phyloP scores from a whole-genome alignment of 2,888 invertebrate species.

The Drosophila buzzatii region DNA sequence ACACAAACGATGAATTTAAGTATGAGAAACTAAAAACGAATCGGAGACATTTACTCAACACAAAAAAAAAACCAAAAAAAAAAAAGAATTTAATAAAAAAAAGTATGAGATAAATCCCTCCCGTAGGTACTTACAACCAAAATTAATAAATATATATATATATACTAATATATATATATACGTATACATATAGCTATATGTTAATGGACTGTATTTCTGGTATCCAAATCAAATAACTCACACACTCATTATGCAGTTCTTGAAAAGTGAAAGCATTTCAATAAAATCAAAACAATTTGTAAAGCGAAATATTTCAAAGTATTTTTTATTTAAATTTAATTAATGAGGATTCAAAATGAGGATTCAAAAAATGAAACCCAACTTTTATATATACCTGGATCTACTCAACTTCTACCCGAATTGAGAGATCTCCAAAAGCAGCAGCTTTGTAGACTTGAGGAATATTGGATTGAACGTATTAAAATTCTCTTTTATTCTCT shows the following conservation, averaged over 20 bases:
- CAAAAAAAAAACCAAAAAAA: neutral
- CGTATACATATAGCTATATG: slow-evolving; percentile 17
- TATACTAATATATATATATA: slow-evolving; percentile 2
- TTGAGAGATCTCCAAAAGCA: no score
- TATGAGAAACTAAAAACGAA: slow-evolving; percentile 41
- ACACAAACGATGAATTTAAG: slow-evolving; percentile 43
- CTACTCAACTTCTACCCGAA: no score
- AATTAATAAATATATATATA: slow-evolving; percentile 29
- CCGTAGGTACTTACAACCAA: slow-evolving; percentile 61
- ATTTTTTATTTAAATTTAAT: neutral
- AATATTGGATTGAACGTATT: no score
- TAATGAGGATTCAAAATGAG: no score
- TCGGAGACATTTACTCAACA: slow-evolving; percentile 35
- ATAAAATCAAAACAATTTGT: slow-evolving; percentile 50
- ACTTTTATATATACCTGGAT: no score
- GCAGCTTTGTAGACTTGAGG: no score
- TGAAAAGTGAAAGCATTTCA: slow-evolving; percentile 49
- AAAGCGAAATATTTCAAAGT: slow-evolving; percentile 9
- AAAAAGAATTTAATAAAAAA: neutral
- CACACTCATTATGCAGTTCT: slow-evolving; percentile 44
- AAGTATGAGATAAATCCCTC: slow-evolving; percentile 20
- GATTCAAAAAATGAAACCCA: no score
- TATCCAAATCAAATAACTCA: slow-evolving; percentile 17
- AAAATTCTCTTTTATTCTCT: no score
- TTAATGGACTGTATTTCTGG: slow-evolving; percentile 7